Conservation (phyloP, 2,797 vertebrate genomes). For the Parauchenoglanis punctatus region DNA sequence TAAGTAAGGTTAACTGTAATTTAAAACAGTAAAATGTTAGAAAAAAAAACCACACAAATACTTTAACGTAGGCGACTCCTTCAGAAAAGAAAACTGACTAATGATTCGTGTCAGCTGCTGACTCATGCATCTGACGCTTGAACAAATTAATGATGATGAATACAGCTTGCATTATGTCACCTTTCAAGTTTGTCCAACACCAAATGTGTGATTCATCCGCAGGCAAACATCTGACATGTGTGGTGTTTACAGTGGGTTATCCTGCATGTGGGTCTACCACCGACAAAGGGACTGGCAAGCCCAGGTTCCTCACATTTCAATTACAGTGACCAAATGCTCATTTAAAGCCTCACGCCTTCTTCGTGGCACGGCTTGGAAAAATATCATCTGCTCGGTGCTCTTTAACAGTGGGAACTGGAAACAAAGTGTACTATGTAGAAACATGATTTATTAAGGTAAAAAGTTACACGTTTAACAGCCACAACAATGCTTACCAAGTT, state of each 20-base stretch:
- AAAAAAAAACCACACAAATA: neutral
- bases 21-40: no score
- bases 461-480: no score
- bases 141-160: constrained; percentile 23
- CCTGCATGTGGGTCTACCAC: neutral
- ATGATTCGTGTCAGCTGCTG: constrained; percentile 8
- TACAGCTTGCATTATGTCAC: constrained; percentile 5
- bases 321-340: neutral
- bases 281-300: no score
- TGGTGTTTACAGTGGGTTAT: constrained; percentile 1
- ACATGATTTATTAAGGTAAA: constrained; percentile 3
- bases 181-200: constrained; percentile 24
- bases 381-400: neutral
- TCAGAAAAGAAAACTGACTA: constrained; percentile 5
- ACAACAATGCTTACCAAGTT: constrained; percentile 1
- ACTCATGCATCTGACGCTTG: constrained; percentile 41
- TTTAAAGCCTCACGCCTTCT: neutral
- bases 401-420: neutral
- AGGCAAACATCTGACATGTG: constrained; percentile 17
- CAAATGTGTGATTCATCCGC: constrained; percentile 20
- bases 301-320: neutral
- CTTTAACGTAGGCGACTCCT: neutral
- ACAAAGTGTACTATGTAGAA: neutral
- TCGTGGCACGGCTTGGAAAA: no score
- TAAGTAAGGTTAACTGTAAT: no score